Evolutionary conservation across 2,888 invertebrate genomes (phyloP), one percentile per base, ranked within the genome.

Genomic region (Candidula unifasciata): DNA sequence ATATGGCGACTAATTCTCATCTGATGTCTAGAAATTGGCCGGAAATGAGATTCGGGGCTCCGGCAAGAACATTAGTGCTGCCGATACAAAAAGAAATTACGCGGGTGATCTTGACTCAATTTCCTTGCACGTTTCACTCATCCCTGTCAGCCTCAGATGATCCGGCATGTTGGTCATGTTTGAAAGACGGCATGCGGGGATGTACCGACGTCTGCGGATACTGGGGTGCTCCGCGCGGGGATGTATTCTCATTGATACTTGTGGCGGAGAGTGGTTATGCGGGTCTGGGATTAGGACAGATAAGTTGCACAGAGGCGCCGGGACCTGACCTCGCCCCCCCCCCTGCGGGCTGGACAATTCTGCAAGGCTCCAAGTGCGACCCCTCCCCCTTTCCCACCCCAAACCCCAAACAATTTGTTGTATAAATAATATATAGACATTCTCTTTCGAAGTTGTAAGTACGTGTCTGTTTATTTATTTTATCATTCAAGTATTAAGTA

Each of bases 71-170:
- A 24, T 57, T 57, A 57, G 74, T 77, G 57, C 77, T 21, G 10
- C 77, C 27, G 57, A 2, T 60, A 60, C 77, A 77, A 77, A 77
- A 60, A 60, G 77, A 77, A 77, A 77, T 77, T 57, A 27, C 77
- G 21, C 35, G 52, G 60, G 60, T 77, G 35, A 77, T 77, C 77
- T 77, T 77, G 57, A 77, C 60, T 77, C 52, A 74, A 74, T 74
- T 74, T 74, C 74, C 74, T 18, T 69, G 27, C 74, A 52, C 27
- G 52, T 74, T 74, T 54, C 30, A 52, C 37, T 52, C 74, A 74
- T 44, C 74, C 21, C 52, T 52, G 27, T 74, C 52, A 52, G 13
- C 74, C 27, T 27, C 27, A 6, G 35, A 60, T 60, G 60, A 77
- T 35, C 21, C 35, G 57, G 57, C 77, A 57, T 21, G 74, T n/a